Conservation (phyloP, 2,113 vertebrate genomes). For the Caretta caretta region DNA sequence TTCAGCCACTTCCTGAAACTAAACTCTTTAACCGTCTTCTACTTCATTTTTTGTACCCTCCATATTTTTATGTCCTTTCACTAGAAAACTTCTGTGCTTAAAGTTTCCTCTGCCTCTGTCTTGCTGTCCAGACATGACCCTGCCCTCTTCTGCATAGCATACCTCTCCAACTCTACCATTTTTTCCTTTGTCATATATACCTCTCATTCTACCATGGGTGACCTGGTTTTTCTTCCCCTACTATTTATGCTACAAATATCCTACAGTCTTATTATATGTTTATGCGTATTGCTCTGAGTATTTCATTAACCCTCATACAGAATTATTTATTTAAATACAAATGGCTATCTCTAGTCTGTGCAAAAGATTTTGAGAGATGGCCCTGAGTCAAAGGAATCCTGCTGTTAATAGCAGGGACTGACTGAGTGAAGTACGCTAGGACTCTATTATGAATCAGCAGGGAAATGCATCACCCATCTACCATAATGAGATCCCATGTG, state of each 20-base stretch:
- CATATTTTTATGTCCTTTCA: neutral
- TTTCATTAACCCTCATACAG: neutral
- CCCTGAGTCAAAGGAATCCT: neutral
- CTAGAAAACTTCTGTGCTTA: neutral
- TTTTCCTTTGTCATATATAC: neutral
- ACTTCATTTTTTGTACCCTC: neutral
- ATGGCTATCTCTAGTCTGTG: neutral
- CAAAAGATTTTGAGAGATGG: neutral
- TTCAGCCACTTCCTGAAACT: neutral
- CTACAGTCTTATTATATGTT: neutral
- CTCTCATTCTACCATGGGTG: neutral
- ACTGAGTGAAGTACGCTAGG: neutral
- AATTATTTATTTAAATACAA: neutral
- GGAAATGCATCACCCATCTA: rapidly evolving
- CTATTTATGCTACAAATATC: neutral
- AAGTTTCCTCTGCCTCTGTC: neutral
- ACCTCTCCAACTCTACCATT: neutral
- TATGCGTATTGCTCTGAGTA: neutral
- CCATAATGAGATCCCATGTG: neutral
- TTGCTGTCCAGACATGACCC: neutral
- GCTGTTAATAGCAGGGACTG: neutral
- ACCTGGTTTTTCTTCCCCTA: neutral
- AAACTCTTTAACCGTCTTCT: neutral
- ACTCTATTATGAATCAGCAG: neutral
- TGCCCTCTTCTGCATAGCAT: neutral